Evolutionary conservation across 2,113 vertebrate species (phyloP).

Genomic region (Mugil cephalus): DNA sequence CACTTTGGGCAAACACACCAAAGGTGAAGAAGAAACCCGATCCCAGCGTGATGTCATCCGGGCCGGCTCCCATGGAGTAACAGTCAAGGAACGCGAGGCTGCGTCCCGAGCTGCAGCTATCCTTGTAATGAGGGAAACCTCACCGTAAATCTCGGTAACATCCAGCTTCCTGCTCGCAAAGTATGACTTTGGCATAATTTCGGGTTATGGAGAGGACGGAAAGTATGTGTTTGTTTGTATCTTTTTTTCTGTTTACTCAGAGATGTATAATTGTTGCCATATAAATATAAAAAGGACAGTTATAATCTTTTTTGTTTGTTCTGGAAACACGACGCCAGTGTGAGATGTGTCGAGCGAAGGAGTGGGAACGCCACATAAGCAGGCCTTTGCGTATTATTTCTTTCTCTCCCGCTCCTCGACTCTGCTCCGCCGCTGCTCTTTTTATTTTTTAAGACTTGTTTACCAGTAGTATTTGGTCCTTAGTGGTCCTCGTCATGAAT

Average conservation of each 20-base stretch:
- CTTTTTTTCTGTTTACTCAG: constrained; percentile 38
- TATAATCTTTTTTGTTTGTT: constrained; percentile 27
- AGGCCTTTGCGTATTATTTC: no score
- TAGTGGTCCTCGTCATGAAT: constrained; percentile 12
- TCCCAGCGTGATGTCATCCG: constrained; percentile 49
- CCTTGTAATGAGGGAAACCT: constrained; percentile 36
- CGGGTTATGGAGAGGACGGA: constrained; percentile 30
- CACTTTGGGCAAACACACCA: constrained; percentile 49
- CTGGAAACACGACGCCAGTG: constrained; percentile 18
- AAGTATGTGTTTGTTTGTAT: constrained; percentile 64
- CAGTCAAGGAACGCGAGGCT: constrained; percentile 15
- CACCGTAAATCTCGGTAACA: constrained; percentile 58
- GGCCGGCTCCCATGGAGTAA: constrained; percentile 32
- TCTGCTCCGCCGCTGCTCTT: no score
- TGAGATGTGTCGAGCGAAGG: constrained; percentile 29
- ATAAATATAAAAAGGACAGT: constrained; percentile 30
- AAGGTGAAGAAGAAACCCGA: constrained; percentile 50
- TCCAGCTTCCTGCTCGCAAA: constrained; percentile 42
- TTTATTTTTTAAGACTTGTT: constrained; percentile 14
- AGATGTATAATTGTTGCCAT: constrained; percentile 30
- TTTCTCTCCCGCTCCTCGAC: no score
- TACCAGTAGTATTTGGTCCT: constrained; percentile 11
- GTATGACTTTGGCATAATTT: constrained; percentile 53
- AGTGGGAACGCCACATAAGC: constrained; percentile 5
- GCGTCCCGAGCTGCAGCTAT: constrained; percentile 1